Evolutionary conservation across 2,888 invertebrate species (phyloP).

Genomic region (Leptinotarsa rubiginosa): DNA sequence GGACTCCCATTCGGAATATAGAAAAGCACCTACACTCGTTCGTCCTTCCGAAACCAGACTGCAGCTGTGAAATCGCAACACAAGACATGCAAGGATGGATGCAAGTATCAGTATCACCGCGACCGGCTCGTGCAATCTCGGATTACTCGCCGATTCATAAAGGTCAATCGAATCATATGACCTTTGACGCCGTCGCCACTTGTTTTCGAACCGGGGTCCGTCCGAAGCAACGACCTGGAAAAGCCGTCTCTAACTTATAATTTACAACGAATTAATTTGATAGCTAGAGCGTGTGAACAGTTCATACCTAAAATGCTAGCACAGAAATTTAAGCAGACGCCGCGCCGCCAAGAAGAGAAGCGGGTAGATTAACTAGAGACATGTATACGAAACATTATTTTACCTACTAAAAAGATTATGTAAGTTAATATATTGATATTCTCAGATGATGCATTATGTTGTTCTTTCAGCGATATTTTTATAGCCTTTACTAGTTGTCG

Average conservation of each 20-base stretch:
- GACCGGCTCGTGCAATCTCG: not conserved
- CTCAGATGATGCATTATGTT: no score
- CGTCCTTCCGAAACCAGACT: not conserved
- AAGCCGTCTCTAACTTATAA: not conserved
- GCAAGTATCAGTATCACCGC: not conserved
- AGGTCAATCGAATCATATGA: not conserved
- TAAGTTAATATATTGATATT: no score
- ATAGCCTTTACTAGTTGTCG: no score
- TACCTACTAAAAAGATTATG: no score
- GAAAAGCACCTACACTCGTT: not conserved
- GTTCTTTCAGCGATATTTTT: no score
- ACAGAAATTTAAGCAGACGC: no score
- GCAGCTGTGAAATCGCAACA: not conserved
- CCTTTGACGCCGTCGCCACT: constrained; percentile 5
- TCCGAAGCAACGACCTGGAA: not conserved
- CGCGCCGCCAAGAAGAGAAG: no score
- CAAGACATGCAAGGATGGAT: not conserved
- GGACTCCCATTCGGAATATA: not conserved
- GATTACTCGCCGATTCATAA: constrained; percentile 3
- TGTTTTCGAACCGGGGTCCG: not conserved
- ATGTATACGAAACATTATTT: no score
- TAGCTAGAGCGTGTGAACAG: not conserved
- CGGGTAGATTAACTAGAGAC: no score
- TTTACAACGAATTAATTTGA: not conserved
- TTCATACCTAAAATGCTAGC: no score